phyloP scores from a whole-genome alignment of 2,797 vertebrate species.

The Holocentrus rufus region DNA sequence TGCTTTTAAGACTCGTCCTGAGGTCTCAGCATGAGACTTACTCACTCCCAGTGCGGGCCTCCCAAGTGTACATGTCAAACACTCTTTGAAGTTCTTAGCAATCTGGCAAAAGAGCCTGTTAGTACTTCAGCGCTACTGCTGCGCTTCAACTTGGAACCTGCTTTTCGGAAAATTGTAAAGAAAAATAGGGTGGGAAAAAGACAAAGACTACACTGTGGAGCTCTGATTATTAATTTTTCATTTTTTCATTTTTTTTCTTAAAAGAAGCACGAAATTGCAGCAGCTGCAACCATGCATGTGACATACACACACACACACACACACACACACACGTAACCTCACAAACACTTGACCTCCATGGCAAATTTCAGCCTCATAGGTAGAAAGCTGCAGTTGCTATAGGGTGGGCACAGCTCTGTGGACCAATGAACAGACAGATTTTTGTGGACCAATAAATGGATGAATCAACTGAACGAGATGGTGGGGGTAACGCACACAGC shows the following conservation, averaged over 20 bases:
- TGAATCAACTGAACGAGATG: too few species aligned
- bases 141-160: constrained; percentile 33
- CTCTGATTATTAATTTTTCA: background rate
- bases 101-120: constrained; percentile 66
- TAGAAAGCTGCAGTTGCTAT: too few species aligned
- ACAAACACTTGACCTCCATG: too few species aligned
- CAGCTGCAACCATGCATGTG: too few species aligned
- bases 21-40: constrained; percentile 55
- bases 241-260: background rate
- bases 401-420: too few species aligned
- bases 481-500: too few species aligned
- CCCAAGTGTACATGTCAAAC: constrained; percentile 69
- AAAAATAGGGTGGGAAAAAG: constrained; percentile 15
- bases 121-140: constrained; percentile 38
- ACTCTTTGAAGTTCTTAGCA: constrained; percentile 72
- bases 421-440: too few species aligned
- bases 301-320: too few species aligned
- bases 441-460: too few species aligned
- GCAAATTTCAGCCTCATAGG: too few species aligned
- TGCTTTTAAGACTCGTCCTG: constrained; percentile 56
- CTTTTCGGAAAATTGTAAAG: constrained; percentile 21
- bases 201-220: background rate
- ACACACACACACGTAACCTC: too few species aligned
- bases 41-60: constrained; percentile 46
- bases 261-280: too few species aligned